A percentile compares a stretch with the other conserved stretches of the same genome.
phyloP scores from a whole-genome alignment of 2,113 vertebrate species.

The Channa argus region DNA sequence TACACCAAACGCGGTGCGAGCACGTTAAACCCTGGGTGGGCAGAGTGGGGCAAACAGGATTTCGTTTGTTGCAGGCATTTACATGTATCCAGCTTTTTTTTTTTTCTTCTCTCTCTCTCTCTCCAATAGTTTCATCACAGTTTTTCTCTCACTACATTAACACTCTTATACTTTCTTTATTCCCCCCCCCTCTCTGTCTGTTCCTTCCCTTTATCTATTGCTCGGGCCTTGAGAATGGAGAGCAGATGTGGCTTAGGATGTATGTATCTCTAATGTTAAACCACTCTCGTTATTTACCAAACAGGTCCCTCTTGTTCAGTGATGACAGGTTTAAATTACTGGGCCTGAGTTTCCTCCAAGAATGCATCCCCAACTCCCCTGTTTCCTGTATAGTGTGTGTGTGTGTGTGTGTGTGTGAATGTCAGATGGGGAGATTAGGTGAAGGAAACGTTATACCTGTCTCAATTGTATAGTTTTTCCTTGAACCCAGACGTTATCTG shows the following conservation, averaged over 20 bases:
- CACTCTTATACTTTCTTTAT: slow-evolving; percentile 12
- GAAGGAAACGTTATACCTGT: slow-evolving; percentile 40
- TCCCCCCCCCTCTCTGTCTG: background rate
- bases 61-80: slow-evolving; percentile 51
- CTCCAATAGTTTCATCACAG: background rate
- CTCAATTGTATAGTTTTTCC: slow-evolving; percentile 14
- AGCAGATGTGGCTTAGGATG: slow-evolving; percentile 68
- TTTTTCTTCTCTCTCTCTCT: background rate
- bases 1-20: slow-evolving; percentile 20
- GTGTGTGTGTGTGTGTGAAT: background rate
- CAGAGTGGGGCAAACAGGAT: slow-evolving; percentile 26
- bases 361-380: background rate
- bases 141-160: slow-evolving; percentile 49
- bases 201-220: background rate
- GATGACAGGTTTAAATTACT: slow-evolving; percentile 72
- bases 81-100: slow-evolving; percentile 15
- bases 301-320: slow-evolving; percentile 70
- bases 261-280: slow-evolving; percentile 39
- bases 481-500: slow-evolving; percentile 23
- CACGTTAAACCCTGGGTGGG: slow-evolving; percentile 58
- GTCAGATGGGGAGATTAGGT: slow-evolving; percentile 43
- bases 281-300: slow-evolving; percentile 64
- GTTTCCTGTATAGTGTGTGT: slow-evolving; percentile 17
- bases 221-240: slow-evolving; percentile 54
- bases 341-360: slow-evolving; percentile 21